Conservation (phyloP, 2,113 vertebrate species). For the Sporophila hypoxantha region DNA sequence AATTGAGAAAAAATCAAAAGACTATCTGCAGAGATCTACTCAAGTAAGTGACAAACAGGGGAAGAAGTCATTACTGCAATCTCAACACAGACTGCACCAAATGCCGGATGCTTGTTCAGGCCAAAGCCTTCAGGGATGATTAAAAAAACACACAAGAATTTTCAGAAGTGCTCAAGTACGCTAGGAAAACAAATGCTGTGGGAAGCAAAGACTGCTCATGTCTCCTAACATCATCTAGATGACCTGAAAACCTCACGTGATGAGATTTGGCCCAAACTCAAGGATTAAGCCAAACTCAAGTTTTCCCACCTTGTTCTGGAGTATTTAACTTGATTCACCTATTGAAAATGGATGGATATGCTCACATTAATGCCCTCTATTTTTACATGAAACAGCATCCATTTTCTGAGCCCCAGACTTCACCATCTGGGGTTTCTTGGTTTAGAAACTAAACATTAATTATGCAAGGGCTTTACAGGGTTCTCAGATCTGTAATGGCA, state of each 20-base stretch:
- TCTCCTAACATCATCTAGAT: not conserved
- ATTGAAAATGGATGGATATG: not conserved
- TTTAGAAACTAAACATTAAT: not conserved
- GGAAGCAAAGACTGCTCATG: not conserved
- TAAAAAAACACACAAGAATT: conserved; percentile 21
- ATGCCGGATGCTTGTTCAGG: conserved; percentile 10
- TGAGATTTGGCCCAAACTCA: not conserved
- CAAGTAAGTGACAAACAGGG: not conserved
- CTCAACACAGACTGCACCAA: not conserved
- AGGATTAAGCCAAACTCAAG: not conserved
- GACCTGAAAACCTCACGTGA: not conserved
- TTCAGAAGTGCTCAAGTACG: conserved; percentile 15
- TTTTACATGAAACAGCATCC: not conserved
- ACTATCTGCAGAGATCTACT: not conserved
- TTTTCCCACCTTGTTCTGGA: not conserved
- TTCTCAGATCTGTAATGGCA: not conserved
- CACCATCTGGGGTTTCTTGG: not conserved
- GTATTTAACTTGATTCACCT: not conserved
- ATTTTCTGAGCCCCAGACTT: not conserved
- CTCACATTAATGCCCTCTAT: not conserved
- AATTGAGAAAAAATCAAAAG: not conserved
- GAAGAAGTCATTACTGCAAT: not conserved
- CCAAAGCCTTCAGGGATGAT: conserved; percentile 33
- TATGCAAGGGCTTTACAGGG: not conserved
- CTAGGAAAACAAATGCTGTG: conserved; percentile 10